Evolutionary conservation across 2,113 vertebrate species (phyloP), one percentile per base, ranked within the genome.

Genomic region (Ophthalmolycus amberensis): DNA sequence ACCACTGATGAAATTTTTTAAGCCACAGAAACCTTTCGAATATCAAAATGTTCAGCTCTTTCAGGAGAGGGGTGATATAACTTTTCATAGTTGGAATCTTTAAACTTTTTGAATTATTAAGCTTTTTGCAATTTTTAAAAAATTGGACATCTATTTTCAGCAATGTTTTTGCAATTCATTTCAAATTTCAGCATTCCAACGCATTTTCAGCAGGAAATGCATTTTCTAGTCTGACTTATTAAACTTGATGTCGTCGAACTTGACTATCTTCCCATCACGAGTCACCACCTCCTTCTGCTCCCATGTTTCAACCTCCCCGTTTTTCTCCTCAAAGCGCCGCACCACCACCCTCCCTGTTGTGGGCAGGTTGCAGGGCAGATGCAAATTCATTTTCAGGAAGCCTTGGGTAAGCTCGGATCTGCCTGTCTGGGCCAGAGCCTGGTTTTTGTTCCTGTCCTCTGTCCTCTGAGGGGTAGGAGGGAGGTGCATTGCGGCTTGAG

Each of bases 231-330:
- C 18, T 65, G 65, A 89, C 1, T 85, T 88, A 9, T 83, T 82
- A 80, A 92, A 87, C 50, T 42, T 89, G 34, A 95, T 3, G 37
- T 95, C 77, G 0, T 92, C 84, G 40, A 72, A 94, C 63, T 94
- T 93, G 25, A 94, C 42, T 6, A 95, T 91, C 66, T 79, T 92
- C n/a, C 94, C 94, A 22, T 90, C 69, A 1, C 72, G 84, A 14
- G 86, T 94, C 63, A 93, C 82, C 56, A 95, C 91, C 68, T 94
- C 91, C 34, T 80, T 95, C 70, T 93, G 89, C 71, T 88, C 85
- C 87, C 93, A 91, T 2, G 14, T 75, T 54, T 12, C 91, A 4
- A 86, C 62, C n/a, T 81, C 69, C 1, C 91, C 92, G 0, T 92
- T 58, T 54, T 83, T 92, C 79, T 90, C 68, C 70, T 87, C 80